Evolutionary conservation across 2,797 vertebrate species (phyloP), one percentile per base, ranked within the genome.

Genomic region (Telmatherina bonti): DNA sequence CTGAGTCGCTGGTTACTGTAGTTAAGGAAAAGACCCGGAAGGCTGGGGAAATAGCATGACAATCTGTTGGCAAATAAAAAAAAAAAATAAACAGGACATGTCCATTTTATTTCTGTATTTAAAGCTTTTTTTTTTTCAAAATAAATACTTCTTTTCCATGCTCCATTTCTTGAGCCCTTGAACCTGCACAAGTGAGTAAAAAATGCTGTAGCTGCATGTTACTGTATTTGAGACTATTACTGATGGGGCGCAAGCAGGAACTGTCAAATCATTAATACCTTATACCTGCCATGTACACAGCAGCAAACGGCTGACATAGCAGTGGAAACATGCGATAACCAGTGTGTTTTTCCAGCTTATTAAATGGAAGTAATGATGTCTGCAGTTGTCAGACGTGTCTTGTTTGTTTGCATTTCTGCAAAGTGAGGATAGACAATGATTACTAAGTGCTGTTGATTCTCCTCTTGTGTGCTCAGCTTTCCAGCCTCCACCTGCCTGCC

Each of bases 371-470:
- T 43, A 60, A 70, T 62, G 22, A 78, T 74, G 56, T 69, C 43
- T 75, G 61, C 60, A 59, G 43, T 45, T 74, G 84, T 78, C 69
- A 70, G 58, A 78, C 47, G 70, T 26, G 29, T 38, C 58, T 70
- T 4, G 22, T 20, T 60, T 64, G 53, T 72, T 65, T 79, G 56
- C 65, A 57, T 70, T 9, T 59, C 56, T 29, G 30, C 56, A 65
- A 60, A 69, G 56, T 31, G 66, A 41, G 54, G 24, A 53, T 49
- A 4, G 70, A n/a, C 61, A 67, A 16, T 83, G 75, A 53, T 53
- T 57, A 82, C 62, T 81, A 61, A 26, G 56, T 69, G 82, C 5
- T 80, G 88, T 76, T 78, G 51, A 62, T 83, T 68, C 72, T 63
- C 52, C 72, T 62, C 27, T 66, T 76, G 65, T 82, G 66, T 71